These are phyloP conservation scores for Indri indri DNA, from an alignment of 2,113 vertebrate genomes.

Conservation along the genomic window DNA sequence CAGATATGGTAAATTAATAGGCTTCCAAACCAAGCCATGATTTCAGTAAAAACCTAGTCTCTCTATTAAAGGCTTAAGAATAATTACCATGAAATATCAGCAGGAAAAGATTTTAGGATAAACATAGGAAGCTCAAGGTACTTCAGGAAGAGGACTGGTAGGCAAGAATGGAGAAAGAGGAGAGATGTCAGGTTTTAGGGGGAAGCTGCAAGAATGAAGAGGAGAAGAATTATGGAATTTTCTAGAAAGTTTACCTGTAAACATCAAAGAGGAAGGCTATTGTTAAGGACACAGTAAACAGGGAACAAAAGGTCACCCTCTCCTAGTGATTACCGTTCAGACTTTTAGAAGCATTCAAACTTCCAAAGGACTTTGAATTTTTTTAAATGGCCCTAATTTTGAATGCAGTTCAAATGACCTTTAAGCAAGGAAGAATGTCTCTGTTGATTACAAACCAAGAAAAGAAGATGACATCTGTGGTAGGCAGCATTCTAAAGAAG, in stretches of 20 bases:
- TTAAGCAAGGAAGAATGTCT: background rate
- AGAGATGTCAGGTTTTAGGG: background rate
- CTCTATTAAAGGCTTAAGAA: background rate
- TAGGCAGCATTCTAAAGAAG: background rate
- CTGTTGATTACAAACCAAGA: background rate
- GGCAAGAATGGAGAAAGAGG: background rate
- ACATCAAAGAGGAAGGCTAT: background rate
- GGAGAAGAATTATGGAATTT: background rate
- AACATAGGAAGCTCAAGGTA: background rate
- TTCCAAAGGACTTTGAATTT: background rate
- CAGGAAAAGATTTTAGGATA: background rate
- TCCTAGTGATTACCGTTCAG: background rate
- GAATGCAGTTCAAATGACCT: background rate
- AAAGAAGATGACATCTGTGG: background rate
- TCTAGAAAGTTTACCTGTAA: background rate
- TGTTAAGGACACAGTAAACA: background rate
- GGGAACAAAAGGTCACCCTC: background rate
- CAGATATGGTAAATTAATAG: background rate
- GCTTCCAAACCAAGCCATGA: background rate
- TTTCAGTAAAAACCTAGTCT: background rate
- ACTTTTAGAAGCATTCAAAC: background rate
- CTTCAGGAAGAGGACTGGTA: background rate
- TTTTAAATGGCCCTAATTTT: background rate
- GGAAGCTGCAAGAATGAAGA: background rate
- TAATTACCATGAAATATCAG: background rate